Evolutionary conservation across 2,113 vertebrate species (phyloP).

Genomic region (Paracyprichromis sp.): DNA sequence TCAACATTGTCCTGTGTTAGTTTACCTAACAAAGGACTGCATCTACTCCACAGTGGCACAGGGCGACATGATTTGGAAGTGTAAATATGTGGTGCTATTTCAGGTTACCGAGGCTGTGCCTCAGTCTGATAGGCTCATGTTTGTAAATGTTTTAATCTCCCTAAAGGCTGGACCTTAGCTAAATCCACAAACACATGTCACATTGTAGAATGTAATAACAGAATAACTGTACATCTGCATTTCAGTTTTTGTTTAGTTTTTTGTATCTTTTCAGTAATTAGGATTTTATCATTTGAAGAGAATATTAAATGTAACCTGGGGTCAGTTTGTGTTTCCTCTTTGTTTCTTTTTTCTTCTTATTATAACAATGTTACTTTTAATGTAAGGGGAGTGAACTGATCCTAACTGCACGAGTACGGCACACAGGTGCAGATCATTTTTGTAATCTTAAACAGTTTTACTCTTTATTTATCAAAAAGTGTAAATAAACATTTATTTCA

Average conservation of each 20-base stretch:
- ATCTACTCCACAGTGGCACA: no score
- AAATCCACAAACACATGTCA: not conserved
- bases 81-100: not conserved
- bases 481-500: slow-evolving; percentile 16
- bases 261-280: not conserved
- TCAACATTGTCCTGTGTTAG: not conserved
- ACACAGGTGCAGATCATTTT: not conserved
- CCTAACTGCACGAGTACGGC: not conserved
- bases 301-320: not conserved
- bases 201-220: not conserved
- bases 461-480: slow-evolving; percentile 14
- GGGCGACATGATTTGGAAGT: accelerated
- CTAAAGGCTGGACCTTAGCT: slow-evolving; percentile 41
- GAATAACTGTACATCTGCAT: not conserved
- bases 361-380: accelerated
- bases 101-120: not conserved
- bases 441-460: not conserved
- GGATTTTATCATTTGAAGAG: not conserved
- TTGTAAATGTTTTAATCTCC: not conserved
- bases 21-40: not conserved
- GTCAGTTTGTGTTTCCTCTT: not conserved
- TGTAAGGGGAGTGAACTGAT: not conserved
- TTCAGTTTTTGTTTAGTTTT: not conserved
- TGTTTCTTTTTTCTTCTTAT: not conserved
- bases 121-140: not conserved